A percentile compares a stretch with the other conserved stretches of the same genome.
phyloP scores from a whole-genome alignment of 2,797 vertebrate genomes.

The Dryobates pubescens region DNA sequence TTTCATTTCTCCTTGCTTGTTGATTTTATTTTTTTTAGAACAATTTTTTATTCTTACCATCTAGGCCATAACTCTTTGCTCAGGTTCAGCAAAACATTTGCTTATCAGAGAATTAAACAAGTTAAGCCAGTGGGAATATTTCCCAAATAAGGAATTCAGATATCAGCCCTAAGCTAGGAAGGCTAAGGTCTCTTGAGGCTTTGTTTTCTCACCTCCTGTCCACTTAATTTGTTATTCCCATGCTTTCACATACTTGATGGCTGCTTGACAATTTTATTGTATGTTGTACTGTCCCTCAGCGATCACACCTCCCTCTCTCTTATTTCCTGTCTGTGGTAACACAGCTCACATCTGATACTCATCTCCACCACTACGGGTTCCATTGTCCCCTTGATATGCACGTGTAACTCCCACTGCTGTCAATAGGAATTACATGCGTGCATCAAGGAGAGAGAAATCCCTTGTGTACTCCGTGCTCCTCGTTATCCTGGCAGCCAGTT shows the following conservation, averaged over 20 bases:
- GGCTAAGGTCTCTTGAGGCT: conserved; percentile 31
- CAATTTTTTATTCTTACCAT: background rate
- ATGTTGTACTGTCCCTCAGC: conserved; percentile 24
- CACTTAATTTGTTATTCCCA: conserved; percentile 56
- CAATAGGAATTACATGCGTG: conserved; percentile 45
- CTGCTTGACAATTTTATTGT: conserved; percentile 60
- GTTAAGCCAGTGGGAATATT: conserved; percentile 1
- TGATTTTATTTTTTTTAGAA: background rate
- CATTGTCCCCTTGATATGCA: conserved; percentile 39
- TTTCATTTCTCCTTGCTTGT: background rate
- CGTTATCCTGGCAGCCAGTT: conserved; percentile 53
- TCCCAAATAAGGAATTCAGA: conserved; percentile 12
- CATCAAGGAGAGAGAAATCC: conserved; percentile 48
- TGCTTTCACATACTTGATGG: conserved; percentile 46
- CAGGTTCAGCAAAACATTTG: background rate
- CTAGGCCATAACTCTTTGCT: background rate
- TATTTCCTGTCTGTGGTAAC: background rate
- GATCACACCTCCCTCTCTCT: conserved; percentile 43
- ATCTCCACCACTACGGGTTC: conserved; percentile 37
- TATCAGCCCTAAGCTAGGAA: conserved; percentile 20
- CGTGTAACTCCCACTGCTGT: conserved; percentile 57
- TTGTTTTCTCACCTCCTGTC: conserved; percentile 56
- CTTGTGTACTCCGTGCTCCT: background rate
- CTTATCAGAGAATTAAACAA: background rate
- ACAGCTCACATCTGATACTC: conserved; percentile 53